These are phyloP conservation scores for Pongo pygmaeus DNA, from an alignment of 2,113 vertebrate genomes.

Conservation along the genomic window DNA sequence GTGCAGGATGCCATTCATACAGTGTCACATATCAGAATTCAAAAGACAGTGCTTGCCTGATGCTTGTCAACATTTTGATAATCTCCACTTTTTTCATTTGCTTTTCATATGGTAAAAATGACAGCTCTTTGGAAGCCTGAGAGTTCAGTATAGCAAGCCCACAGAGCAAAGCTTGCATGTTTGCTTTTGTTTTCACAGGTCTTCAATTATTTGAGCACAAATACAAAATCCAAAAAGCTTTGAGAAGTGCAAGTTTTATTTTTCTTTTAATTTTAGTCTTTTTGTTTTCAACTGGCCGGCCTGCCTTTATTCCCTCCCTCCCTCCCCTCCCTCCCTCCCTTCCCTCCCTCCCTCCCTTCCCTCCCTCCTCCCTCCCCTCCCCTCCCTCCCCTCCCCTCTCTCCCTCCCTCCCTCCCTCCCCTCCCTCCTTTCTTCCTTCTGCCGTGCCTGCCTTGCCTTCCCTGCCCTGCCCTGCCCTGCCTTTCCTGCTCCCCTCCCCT, in stretches of 20 bases:
- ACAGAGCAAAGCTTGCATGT: neutral
- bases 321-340: rapidly evolving
- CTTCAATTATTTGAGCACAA: neutral
- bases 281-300: neutral
- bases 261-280: neutral
- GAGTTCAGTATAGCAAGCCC: neutral
- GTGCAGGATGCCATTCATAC: neutral
- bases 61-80: neutral
- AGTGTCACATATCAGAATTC: neutral
- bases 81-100: neutral
- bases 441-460: no score
- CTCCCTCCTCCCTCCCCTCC: neutral
- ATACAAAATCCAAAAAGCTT: neutral
- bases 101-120: neutral
- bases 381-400: neutral
- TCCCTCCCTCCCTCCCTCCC: neutral
- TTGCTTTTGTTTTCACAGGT: neutral
- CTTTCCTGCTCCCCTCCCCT: no score
- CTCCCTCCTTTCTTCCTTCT: no score
- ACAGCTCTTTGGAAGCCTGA: neutral
- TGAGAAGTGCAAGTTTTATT: neutral
- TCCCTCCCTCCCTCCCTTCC: rapidly evolving
- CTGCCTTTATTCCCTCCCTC: neutral
- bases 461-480: no score
- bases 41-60: neutral